A percentile compares a stretch with the other conserved stretches of the same genome.
Evolutionary conservation across 1,140 invertebrate genomes (phyloP).

Genomic region (Venturia canescens): DNA sequence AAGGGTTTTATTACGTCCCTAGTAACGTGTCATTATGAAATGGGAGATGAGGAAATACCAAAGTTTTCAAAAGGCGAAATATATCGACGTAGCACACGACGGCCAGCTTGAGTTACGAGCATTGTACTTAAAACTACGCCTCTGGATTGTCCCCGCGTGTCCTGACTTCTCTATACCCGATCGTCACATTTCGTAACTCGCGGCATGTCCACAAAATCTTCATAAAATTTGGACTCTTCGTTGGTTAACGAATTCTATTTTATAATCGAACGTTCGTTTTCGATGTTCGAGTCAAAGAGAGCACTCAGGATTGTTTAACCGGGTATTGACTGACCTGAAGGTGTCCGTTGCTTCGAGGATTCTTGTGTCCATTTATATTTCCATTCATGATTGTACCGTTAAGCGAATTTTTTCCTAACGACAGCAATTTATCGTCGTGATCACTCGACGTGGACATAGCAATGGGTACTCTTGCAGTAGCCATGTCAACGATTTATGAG

Average conservation of each 20-base stretch:
- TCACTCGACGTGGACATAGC: slow-evolving; percentile 47
- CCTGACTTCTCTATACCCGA: not conserved
- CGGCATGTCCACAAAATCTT: too few species aligned
- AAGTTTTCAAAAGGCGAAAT: not conserved
- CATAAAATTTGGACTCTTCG: too few species aligned
- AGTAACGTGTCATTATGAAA: too few species aligned
- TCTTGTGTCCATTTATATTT: slow-evolving; percentile 59
- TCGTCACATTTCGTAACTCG: too few species aligned
- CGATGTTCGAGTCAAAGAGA: not conserved
- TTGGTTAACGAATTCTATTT: too few species aligned
- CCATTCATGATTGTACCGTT: slow-evolving; percentile 53
- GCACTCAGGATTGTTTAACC: not conserved
- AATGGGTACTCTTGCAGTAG: slow-evolving; percentile 52
- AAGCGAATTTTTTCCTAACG: slow-evolving; percentile 52
- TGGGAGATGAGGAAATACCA: not conserved
- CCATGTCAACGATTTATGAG: slow-evolving; percentile 43
- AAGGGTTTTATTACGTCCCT: too few species aligned
- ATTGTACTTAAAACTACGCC: slow-evolving; percentile 9
- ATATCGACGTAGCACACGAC: not conserved
- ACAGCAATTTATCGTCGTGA: not conserved
- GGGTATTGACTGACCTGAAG: not conserved
- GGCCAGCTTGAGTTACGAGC: not conserved
- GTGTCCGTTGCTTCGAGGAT: slow-evolving; percentile 55
- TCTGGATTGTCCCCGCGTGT: not conserved
- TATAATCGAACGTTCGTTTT: not conserved